A percentile compares a stretch with the other conserved stretches of the same genome.
phyloP scores from a whole-genome alignment of 2,113 vertebrate species.

The Pundamilia nyererei region DNA sequence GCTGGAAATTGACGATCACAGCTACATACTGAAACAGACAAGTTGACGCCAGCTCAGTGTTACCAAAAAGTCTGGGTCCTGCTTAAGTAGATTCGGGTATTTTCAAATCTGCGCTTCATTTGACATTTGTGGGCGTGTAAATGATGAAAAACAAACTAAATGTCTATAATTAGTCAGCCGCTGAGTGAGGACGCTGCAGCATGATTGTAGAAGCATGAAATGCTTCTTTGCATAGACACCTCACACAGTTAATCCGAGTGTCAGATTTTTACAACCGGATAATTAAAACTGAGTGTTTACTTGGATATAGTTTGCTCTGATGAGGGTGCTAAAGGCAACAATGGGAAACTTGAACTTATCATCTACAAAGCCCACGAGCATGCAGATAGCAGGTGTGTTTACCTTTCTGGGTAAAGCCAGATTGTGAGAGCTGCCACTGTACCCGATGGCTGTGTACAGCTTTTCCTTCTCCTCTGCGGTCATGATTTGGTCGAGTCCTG shows the following conservation, averaged over 20 bases:
- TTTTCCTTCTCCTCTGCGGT: constrained; percentile 90
- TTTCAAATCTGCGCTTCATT: neutral
- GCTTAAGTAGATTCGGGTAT: neutral
- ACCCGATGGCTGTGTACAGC: constrained; percentile 93
- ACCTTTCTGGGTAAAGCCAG: constrained; percentile 85
- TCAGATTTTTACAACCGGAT: neutral
- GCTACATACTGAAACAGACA: constrained; percentile 81
- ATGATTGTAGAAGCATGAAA: neutral
- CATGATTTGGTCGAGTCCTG: constrained; percentile 87
- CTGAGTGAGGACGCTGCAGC: neutral
- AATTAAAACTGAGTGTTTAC: neutral
- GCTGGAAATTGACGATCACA: constrained; percentile 81
- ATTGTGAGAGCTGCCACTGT: constrained; percentile 86
- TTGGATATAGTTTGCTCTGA: neutral
- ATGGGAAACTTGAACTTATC: neutral
- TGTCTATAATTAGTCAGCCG: accelerated
- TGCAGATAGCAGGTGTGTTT: neutral
- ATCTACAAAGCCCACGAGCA: accelerated
- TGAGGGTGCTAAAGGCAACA: neutral
- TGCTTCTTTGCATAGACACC: accelerated
- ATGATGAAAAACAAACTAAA: accelerated
- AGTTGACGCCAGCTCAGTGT: neutral
- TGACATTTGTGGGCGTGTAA: neutral
- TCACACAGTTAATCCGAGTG: neutral
- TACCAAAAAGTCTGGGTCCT: neutral